phyloP scores from a whole-genome alignment of 2,797 vertebrate genomes.

The Ataeniobius toweri region DNA sequence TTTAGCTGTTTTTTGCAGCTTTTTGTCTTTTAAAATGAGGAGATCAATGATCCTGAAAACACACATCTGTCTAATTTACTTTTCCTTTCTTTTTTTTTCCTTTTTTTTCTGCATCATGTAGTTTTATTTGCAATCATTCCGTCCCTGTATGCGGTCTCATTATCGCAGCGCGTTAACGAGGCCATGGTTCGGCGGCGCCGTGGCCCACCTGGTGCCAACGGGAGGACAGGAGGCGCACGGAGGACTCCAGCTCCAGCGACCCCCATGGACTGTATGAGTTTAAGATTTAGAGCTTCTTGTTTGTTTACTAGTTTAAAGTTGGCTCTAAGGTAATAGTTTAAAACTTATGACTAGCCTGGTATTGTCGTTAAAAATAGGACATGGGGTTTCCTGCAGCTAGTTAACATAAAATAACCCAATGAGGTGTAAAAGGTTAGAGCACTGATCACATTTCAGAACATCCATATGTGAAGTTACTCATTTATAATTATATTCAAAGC shows the following conservation, averaged over 20 bases:
- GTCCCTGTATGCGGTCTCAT: conserved; percentile 82
- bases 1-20: conserved; percentile 50
- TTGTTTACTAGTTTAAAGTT: neutral
- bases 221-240: neutral
- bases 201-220: conserved; percentile 81
- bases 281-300: neutral
- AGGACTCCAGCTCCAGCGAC: neutral
- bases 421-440: neutral
- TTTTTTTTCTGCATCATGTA: conserved; percentile 95
- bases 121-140: conserved; percentile 93
- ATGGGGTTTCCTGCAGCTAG: no score
- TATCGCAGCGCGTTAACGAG: conserved; percentile 80
- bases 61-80: conserved; percentile 93
- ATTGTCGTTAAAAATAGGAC: neutral
- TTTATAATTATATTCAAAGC: no score
- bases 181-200: conserved; percentile 76
- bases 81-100: conserved; percentile 76
- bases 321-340: neutral
- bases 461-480: no score
- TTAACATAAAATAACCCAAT: neutral
- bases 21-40: conserved; percentile 83
- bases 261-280: neutral
- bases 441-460: neutral
- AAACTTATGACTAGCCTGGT: neutral
- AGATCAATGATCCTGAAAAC: conserved; percentile 90